Base-by-base conservation (phyloP, 2,113 vertebrate genomes). In the Carollia perspicillata region DNA sequence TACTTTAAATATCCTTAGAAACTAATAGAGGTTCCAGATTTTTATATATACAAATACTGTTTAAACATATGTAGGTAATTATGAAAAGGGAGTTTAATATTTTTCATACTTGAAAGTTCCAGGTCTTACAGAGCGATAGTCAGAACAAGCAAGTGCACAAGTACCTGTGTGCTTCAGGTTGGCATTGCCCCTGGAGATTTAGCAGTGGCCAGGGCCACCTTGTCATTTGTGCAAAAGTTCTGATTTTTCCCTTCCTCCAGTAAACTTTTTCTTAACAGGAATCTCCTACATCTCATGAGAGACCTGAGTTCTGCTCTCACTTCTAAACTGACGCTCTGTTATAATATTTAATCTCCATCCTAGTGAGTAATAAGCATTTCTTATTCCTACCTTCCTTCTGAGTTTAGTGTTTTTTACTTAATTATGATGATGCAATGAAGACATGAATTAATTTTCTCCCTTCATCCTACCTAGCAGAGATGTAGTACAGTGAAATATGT, bases 1-100 rank as follows among this genome's bases (percentile, higher is more conserved):
- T 55, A 72, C 40, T 93, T 92, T 63, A 93, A 71, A 47, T 86
- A 86, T 83, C 12, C 37, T 75, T 92, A 79, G 6, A 40, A 94
- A 92, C 13, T 42, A 95, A 86, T 35, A 93, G 42, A 80, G 6
- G 14, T 83, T 47, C 78, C 66, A 94, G 40, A 71, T 83, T 86
- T 40, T 35, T 80, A 66, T 84, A 65, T 40, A 72, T 26, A 72
- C 18, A 77, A 44, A 71, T 68, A 68, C 7, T 77, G 26, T 69
- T 86, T 85, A 77, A 81, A 60, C n/a, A 88, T 55, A 72, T n/a
- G 12, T 30, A 69, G 16, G 49, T 74, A 77, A 69, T 51, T 40
- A 75, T 89, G 83, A 72, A 58, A 83, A 51, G 16, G 28, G 22
- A 7, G 8, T 1, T 93, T 55, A 81, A 81, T 42, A 33, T 95